Base-by-base conservation (phyloP, 2,113 vertebrate species). In the Pogona vitticeps region DNA sequence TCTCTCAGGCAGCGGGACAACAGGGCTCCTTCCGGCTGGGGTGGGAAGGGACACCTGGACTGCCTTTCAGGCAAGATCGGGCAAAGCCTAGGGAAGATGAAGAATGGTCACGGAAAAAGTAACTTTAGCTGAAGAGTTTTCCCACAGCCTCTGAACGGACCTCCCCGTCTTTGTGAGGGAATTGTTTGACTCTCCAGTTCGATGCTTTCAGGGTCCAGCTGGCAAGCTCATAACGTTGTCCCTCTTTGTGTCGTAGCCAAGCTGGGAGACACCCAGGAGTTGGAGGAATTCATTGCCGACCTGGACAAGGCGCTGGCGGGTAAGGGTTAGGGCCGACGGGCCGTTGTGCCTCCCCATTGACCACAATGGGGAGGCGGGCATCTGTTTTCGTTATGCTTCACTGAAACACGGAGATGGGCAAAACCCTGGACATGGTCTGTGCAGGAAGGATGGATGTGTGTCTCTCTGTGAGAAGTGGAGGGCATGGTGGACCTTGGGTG, bases 201-300 rank as follows among this genome's bases (percentile, higher is more conserved):
- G 46, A 10, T 5, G 10, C 46, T 52, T 10, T 52, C 5, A 52
- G 10, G 18, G 15, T 15, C 17, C 33, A 65, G 21, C 0, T 1
- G 28, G 36, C 12, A 13, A 21, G 31, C 10, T 1, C 2, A 68
- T 89, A 61, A 89, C 0, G 0, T 10, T 0, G 0, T 58, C n/a
- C n/a, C 2, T 72, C 84, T 78, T 71, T 83, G 3, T 59, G 18
- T 15, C 0, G 1, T 1, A 96, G 95, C 95, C 2, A 96, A 94
- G 28, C 94, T 96, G 0, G 95, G 95, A 1, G 94, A 96, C 89
- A 96, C 95, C 0, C 93, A 92, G 46, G 94, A 96, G 75, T 90
- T 96, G 90, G 95, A 96, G 77, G 93, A 94, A 52, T 96, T 94
- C 94, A 96, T 96, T 0, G 94, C 94, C 0, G 94, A 96, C 18